Percentiles rank a stretch among this genome's conserved stretches.
These are phyloP conservation scores for Galerucella nymphaeae DNA, from an alignment of 2,888 invertebrate genomes.

Conservation along the genomic window DNA sequence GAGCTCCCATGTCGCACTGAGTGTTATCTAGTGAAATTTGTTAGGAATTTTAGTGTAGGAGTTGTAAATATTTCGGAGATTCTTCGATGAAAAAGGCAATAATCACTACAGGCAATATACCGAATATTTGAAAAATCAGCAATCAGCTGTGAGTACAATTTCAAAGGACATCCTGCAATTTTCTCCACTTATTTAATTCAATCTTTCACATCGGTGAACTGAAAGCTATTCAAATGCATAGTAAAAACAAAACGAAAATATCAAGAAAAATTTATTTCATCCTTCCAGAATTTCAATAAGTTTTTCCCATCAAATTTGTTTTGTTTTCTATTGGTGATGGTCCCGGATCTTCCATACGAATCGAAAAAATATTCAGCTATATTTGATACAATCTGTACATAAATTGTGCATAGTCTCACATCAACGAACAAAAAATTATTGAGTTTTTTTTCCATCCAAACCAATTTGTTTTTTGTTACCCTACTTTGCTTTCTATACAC, in stretches of 20 bases:
- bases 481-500: no score
- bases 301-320: constrained; percentile 26
- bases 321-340: constrained; percentile 24
- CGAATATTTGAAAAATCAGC: no score
- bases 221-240: not conserved
- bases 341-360: constrained; percentile 19
- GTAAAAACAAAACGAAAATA: not conserved
- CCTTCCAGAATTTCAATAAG: constrained; percentile 23
- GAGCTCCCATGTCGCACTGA: no score
- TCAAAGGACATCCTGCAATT: not conserved
- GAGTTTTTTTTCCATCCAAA: no score
- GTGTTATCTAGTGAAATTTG: no score
- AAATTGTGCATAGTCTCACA: not conserved
- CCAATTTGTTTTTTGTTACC: no score
- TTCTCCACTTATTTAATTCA: not conserved
- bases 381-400: constrained; percentile 16
- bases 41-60: no score
- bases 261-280: not conserved
- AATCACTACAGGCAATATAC: not conserved
- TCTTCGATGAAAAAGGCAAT: not conserved
- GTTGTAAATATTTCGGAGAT: not conserved
- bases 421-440: not conserved
- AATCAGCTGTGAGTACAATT: no score
- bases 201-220: not conserved
- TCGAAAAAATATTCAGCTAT: constrained; percentile 25